Evolutionary conservation across 2,888 invertebrate species (phyloP).

Genomic region (Catocala nupta): DNA sequence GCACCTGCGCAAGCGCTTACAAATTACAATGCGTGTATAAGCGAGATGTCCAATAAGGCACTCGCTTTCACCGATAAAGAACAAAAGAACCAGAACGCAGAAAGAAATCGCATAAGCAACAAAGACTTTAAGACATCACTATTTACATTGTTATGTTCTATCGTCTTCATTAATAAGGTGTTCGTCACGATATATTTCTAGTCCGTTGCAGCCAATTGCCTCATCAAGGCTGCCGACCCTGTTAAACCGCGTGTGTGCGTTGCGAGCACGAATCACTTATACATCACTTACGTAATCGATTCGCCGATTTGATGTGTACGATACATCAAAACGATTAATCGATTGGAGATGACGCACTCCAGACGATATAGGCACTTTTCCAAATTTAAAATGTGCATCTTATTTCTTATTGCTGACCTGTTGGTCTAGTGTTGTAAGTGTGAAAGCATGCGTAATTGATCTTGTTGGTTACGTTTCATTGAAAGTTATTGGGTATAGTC

Average conservation of each 20-base stretch:
- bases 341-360: constrained; percentile 17
- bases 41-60: too few species aligned
- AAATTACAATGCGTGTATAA: too few species aligned
- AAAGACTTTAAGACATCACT: too few species aligned
- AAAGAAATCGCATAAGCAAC: too few species aligned
- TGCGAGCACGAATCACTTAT: constrained; percentile 16
- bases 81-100: too few species aligned
- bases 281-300: constrained; percentile 22
- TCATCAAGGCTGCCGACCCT: constrained; percentile 16
- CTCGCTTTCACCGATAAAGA: too few species aligned
- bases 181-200: neutral
- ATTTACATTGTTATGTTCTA: too few species aligned
- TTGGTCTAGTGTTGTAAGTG: neutral
- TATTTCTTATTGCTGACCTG: neutral
- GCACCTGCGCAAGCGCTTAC: too few species aligned
- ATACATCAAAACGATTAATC: constrained; percentile 22
- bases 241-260: constrained; percentile 14
- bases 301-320: constrained; percentile 7
- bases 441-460: too few species aligned
- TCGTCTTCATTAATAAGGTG: too few species aligned
- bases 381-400: constrained; percentile 28
- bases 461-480: too few species aligned
- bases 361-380: constrained; percentile 18
- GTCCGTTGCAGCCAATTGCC: constrained; percentile 5
- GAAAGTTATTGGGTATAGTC: too few species aligned